Percentiles rank a stretch among this genome's conserved stretches.
phyloP scores from a whole-genome alignment of 1,140 invertebrate genomes.

The Ceratitis capitata region DNA sequence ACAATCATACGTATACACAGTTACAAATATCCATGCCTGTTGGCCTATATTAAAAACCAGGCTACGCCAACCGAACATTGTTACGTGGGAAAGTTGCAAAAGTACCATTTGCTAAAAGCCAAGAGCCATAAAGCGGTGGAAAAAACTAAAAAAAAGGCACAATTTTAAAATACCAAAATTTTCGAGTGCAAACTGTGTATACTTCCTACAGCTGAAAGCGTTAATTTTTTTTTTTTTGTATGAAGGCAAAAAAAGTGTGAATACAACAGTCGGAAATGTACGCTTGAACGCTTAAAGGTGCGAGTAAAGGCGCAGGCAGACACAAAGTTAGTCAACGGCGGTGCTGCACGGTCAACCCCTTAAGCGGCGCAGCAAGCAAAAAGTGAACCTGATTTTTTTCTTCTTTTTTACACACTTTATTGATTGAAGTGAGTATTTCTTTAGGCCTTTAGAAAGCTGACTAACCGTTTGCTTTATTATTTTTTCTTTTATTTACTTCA shows the following conservation, averaged over 20 bases:
- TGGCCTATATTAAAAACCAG: not conserved
- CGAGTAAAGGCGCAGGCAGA: not conserved
- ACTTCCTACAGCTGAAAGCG: not conserved
- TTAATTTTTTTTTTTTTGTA: not conserved
- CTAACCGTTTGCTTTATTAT: too few relatives aligned
- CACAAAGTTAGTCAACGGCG: not conserved
- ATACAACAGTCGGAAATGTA: not conserved
- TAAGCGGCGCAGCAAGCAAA: not conserved
- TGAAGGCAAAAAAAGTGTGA: not conserved
- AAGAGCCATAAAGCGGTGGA: not conserved
- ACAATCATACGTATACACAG: not conserved
- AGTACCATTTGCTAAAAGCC: conserved; percentile 3
- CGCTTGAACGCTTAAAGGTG: not conserved
- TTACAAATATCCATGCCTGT: not conserved
- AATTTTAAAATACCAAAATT: not conserved
- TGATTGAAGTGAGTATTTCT: not conserved
- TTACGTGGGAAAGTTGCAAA: not conserved
- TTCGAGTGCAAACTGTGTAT: not conserved
- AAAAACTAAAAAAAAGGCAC: not conserved
- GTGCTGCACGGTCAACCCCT: not conserved
- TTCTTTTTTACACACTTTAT: not conserved
- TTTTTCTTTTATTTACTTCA: not conserved
- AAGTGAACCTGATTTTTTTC: too few relatives aligned
- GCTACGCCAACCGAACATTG: not conserved
- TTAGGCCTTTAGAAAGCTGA: not conserved